Evolutionary conservation across 1,140 invertebrate genomes (phyloP).

Genomic region (Drosophila albomicans): DNA sequence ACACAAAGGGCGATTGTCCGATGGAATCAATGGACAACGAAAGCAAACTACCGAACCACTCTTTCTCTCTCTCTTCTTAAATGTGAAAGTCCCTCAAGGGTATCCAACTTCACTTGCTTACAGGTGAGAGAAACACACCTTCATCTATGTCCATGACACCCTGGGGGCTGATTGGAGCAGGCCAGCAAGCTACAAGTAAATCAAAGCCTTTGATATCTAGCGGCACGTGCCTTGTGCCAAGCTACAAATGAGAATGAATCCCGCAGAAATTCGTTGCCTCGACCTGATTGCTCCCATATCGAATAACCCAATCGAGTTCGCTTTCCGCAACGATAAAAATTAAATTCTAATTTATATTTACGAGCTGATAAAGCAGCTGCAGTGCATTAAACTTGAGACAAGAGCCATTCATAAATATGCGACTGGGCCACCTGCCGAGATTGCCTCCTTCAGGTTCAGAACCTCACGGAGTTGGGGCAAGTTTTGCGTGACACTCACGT

Average conservation of each 20-base stretch:
- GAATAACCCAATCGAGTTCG: constrained; percentile 13
- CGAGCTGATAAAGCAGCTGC: constrained; percentile 76
- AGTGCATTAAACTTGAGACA: constrained; percentile 70
- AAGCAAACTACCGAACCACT: no score
- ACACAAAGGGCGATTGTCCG: constrained; percentile 74
- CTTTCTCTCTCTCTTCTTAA: background rate
- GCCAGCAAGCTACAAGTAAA: constrained; percentile 46
- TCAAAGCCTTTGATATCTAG: constrained; percentile 74
- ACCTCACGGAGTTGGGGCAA: constrained; percentile 33
- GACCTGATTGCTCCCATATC: constrained; percentile 29
- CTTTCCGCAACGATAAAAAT: constrained; percentile 74
- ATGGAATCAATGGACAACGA: no score
- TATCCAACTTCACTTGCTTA: constrained; percentile 79
- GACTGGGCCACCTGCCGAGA: constrained; percentile 8
- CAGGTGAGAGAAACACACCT: constrained; percentile 71
- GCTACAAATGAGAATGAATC: constrained; percentile 63
- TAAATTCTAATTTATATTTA: constrained; percentile 84
- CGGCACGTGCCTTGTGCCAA: constrained; percentile 70
- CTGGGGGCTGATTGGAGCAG: constrained; percentile 33
- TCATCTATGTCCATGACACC: constrained; percentile 5
- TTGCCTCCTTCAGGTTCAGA: background rate
- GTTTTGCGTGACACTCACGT: constrained; percentile 64
- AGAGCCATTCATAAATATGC: constrained; percentile 71
- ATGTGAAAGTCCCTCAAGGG: constrained; percentile 72
- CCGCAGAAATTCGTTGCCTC: constrained; percentile 28